phyloP scores from a whole-genome alignment of 1,140 invertebrate species.

The Glossosoma conforme region DNA sequence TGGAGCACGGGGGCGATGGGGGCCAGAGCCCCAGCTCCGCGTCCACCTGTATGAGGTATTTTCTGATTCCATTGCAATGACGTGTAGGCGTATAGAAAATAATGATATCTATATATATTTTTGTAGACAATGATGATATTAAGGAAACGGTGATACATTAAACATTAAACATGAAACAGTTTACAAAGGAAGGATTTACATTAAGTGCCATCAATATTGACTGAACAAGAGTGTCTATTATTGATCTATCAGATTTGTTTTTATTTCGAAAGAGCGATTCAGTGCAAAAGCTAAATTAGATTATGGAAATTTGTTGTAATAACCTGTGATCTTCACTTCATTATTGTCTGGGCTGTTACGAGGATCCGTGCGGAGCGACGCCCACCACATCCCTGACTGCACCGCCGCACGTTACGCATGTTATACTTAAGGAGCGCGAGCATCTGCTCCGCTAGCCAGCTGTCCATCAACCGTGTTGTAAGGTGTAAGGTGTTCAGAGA shows the following conservation, averaged over 20 bases:
- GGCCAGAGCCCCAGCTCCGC: not conserved
- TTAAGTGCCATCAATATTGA: slow-evolving; percentile 30
- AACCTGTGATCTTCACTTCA: slow-evolving; percentile 21
- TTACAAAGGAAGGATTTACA: slow-evolving; percentile 26
- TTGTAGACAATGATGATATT: slow-evolving; percentile 30
- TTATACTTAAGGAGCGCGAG: too few relatives aligned
- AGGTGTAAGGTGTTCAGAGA: slow-evolving; percentile 18
- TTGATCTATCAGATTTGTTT: slow-evolving; percentile 23
- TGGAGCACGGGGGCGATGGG: slow-evolving; percentile 4
- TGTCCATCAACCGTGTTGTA: slow-evolving; percentile 25
- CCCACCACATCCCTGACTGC: too few relatives aligned
- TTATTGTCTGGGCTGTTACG: too few relatives aligned
- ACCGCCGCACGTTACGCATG: too few relatives aligned
- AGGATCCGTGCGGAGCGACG: too few relatives aligned
- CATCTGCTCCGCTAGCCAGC: slow-evolving; percentile 23
- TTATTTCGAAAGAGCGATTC: slow-evolving; percentile 5
- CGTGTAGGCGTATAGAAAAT: slow-evolving; percentile 26
- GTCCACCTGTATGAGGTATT: slow-evolving; percentile 24
- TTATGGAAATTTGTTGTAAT: slow-evolving; percentile 4
- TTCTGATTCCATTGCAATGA: slow-evolving; percentile 26
- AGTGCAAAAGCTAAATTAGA: slow-evolving; percentile 11
- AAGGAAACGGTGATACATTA: slow-evolving; percentile 27
- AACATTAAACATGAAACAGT: too few relatives aligned
- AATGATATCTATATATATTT: slow-evolving; percentile 28
- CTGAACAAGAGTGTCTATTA: slow-evolving; percentile 30